Evolutionary conservation across 1,140 invertebrate genomes (phyloP).

Genomic region (Megathymus violae): DNA sequence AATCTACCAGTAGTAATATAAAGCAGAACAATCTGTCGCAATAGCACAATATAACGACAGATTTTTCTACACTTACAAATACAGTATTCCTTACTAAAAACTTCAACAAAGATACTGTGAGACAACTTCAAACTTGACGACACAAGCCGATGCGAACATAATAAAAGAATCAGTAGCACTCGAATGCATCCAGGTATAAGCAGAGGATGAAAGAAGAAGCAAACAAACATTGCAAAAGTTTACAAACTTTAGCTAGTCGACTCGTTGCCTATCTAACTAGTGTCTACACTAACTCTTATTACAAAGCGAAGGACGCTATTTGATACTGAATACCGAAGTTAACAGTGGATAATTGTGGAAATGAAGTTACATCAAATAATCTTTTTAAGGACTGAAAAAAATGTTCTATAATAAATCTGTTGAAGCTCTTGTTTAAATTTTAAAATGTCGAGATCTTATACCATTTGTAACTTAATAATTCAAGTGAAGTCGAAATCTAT

Average conservation of each 20-base stretch:
- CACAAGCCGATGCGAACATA: constrained; percentile 63
- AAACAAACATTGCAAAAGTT: constrained; percentile 64
- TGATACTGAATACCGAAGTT: constrained; percentile 59
- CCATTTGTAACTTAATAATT: no score
- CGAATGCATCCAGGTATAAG: constrained; percentile 54
- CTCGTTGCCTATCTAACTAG: constrained; percentile 50
- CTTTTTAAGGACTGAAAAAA: not conserved
- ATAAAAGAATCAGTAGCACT: constrained; percentile 69
- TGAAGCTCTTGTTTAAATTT: no score
- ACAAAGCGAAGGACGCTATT: constrained; percentile 56
- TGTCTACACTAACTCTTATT: constrained; percentile 71
- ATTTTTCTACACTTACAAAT: no score
- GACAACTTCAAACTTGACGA: constrained; percentile 47
- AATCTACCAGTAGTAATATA: no score
- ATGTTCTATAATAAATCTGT: not conserved
- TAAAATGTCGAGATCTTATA: no score
- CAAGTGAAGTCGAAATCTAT: no score
- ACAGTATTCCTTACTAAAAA: no score
- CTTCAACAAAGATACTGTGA: not conserved
- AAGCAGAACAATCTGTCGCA: no score
- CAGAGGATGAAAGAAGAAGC: constrained; percentile 58
- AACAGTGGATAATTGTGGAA: constrained; percentile 43
- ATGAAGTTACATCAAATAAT: constrained; percentile 41
- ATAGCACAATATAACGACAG: no score
- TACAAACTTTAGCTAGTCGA: constrained; percentile 51